Evolutionary conservation across 1,140 invertebrate species (phyloP), one percentile per base, ranked within the genome.

Genomic region (Grapholita molesta): DNA sequence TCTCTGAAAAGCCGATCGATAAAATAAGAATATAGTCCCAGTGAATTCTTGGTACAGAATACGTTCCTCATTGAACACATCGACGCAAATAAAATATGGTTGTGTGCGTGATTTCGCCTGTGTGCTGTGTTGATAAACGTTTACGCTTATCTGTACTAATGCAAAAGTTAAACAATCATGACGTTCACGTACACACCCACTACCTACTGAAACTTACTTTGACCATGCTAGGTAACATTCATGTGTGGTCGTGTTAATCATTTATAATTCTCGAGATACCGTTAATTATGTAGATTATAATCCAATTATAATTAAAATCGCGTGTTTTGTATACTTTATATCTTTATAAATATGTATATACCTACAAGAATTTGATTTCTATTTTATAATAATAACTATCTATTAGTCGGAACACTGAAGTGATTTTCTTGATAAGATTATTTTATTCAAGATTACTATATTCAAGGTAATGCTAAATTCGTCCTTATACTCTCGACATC

Each of bases 111-210:
- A 61, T 61, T 12, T 61, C 32, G n/a, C 11, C n/a, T n/a, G n/a
- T 61, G 55, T 61, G 7, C 3, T 48, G 55, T 32, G 12, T 15
- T 61, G 55, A 61, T 61, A 61, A 61, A 18, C n/a, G 25, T 61
- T 11, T n/a, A 30, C 55, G 28, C 55, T 61, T 61, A 61, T 61
- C 55, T 30, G 25, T 9, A 57, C 25, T 28, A 8, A 61, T 28
- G 53, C n/a, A 61, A 25, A 32, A 61, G 24, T 61, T 53, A 72
- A 71, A 53, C 35, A 64, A 30, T 35, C 21, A 24, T 79, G 73
- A 79, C 78, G 78, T 75, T 38, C 70, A 42, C 67, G 66, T 70
- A 78, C 81, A 83, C 79, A 75, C 81, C 81, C 81, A 81, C 79
- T 69, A 25, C 25, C 79, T 69, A 25, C 25, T 28, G 24, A 61